Base-by-base conservation (phyloP, 2,113 vertebrate species). In the Pedionomus torquatus region DNA sequence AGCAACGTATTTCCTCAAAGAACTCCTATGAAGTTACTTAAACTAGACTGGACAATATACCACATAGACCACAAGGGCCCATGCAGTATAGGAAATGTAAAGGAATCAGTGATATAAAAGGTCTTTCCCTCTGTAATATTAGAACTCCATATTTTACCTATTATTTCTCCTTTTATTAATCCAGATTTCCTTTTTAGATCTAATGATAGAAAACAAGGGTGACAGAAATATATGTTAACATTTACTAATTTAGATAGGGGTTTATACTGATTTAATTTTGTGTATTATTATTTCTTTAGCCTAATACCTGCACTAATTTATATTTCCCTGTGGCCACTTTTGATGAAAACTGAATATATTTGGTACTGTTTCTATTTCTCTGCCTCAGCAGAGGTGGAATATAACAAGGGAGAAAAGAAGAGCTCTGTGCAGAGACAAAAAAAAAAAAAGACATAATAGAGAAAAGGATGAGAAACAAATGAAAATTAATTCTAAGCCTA, bases 381-480 rank as follows among this genome's bases (percentile, higher is more conserved):
- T 91, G 20, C 19, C 44, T 80, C 48, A 91, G 17, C 15, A 83
- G 37, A 79, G 13, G 7, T 44, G 21, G 25, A 84, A 21, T 58
- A 69, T 33, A 78, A 57, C 25, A 76, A 83, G 5, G 7, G 17
- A 79, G 15, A 5, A 78, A 12, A 79, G 18, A 79, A 79, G 26
- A 60, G 1, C 13, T 70, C 4, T 33, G 19, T 46, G 11, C 28
- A 41, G 8, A 13, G 9, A 21, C n/a, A n/a, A n/a, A 3, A 1
- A 55, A 28, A 49, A 31, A 49, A 55, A 64, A 58, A 52, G 3
- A n/a, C 2, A 6, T 17, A 5, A 49, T 25, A 66, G 30, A 76
- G 8, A 63, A 77, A 83, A 93, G 10, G 48, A 66, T 41, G 25
- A 71, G 12, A 61, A 86, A 85, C 3, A 94, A 95, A 60, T 15